Evolutionary conservation across 2,797 vertebrate species (phyloP).

Genomic region (Hippopotamyrus pictus): DNA sequence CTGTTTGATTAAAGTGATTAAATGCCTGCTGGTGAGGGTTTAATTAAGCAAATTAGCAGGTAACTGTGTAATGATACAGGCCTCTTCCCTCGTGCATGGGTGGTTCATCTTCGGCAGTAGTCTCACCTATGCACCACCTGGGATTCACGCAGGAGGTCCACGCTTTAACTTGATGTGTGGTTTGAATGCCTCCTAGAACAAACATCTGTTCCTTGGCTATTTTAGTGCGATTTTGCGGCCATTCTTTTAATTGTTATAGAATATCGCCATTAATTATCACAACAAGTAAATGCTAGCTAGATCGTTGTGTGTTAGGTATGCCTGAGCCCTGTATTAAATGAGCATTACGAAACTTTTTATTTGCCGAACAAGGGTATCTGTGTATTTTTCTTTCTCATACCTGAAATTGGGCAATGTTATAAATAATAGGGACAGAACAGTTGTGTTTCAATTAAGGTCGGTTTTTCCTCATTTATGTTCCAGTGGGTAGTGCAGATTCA

Average conservation of each 20-base stretch:
- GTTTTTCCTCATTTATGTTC: neutral
- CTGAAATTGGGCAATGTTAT: neutral
- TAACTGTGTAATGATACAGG: neutral
- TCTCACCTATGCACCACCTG: neutral
- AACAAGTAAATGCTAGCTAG: neutral
- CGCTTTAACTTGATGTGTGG: neutral
- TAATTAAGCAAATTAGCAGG: constrained; percentile 2
- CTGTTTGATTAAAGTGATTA: neutral
- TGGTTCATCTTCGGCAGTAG: neutral
- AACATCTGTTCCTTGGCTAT: neutral
- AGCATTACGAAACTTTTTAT: neutral
- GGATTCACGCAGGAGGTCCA: neutral
- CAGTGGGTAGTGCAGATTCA: neutral
- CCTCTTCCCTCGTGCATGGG: neutral
- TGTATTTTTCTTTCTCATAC: neutral
- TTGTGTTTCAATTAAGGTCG: neutral
- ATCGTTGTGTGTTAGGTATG: neutral
- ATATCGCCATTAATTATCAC: neutral
- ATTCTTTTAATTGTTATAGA: neutral
- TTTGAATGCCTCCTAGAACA: neutral
- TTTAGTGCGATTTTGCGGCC: neutral
- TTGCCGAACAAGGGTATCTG: neutral
- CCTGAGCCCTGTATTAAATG: neutral
- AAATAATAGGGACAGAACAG: neutral
- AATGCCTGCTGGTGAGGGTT: neutral